Evolutionary conservation across 2,888 invertebrate species (phyloP).

Genomic region (Cybosia mesomella): DNA sequence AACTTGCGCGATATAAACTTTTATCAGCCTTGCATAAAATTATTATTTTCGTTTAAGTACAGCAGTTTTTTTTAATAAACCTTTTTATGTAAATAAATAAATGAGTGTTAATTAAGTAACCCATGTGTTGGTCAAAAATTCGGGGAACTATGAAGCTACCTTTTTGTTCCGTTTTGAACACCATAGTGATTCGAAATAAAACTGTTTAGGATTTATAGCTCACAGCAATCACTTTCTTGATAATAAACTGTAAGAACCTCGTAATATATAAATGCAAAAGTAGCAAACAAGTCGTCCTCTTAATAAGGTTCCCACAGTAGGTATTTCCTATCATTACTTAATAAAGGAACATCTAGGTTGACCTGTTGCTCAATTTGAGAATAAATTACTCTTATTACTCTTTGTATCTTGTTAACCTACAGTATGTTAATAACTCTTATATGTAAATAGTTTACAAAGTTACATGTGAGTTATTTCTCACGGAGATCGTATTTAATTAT

Average conservation of each 20-base stretch:
- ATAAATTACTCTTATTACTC: conserved; percentile 26
- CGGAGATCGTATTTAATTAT: conserved; percentile 35
- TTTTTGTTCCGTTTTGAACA: too few species aligned
- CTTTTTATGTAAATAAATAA: too few species aligned
- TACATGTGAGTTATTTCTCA: conserved; percentile 46
- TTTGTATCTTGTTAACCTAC: conserved; percentile 36
- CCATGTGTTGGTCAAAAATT: too few species aligned
- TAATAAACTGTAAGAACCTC: not conserved
- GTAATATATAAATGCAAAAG: not conserved
- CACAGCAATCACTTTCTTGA: too few species aligned
- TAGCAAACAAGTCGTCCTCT: not conserved
- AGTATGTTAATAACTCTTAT: conserved; percentile 33
- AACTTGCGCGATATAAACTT: too few species aligned
- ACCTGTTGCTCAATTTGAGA: conserved; percentile 35
- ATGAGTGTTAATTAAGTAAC: too few species aligned
- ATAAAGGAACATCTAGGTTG: conserved; percentile 12
- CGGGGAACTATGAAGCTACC: too few species aligned
- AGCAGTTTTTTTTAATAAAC: too few species aligned
- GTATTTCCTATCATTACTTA: conserved; percentile 14
- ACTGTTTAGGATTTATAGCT: too few species aligned
- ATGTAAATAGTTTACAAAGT: conserved; percentile 43
- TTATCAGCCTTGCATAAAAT: too few species aligned
- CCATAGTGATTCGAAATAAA: too few species aligned
- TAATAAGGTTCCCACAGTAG: conserved; percentile 10
- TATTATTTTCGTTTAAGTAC: too few species aligned